Evolutionary conservation across 1,140 invertebrate species (phyloP), one percentile per base, ranked within the genome.

Genomic region (Helicoverpa zea): DNA sequence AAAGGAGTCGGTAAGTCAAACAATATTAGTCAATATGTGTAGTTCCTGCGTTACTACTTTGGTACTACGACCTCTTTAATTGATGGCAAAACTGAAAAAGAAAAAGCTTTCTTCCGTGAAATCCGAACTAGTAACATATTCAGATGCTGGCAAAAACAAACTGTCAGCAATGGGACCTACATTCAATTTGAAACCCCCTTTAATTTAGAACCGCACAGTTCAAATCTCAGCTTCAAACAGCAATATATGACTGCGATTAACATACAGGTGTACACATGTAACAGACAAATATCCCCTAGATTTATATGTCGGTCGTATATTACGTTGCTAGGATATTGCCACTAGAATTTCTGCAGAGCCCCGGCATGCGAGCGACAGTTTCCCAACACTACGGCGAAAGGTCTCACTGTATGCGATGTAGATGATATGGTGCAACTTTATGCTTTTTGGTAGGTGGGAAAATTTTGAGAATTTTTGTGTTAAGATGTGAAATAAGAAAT

Each of bases 271-370:
- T 35, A 49, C 43, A 68, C 11, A 51, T 13, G 58, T 30, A 30
- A 61, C 16, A 49, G 64, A 51, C 11, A 51, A 49, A 51, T n/a
- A 68, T 18, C 16, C n/a, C 51, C 64, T 49, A 68, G 64, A 68
- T 68, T 68, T 68, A 64, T 68, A 68, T 51, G 64, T 68, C n/a
- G n/a, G n/a, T n/a, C 35, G 35, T 51, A 51, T 68, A 68, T 49
- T 58, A 35, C 54, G 18, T 61, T 14, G 35, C 49, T 66, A 64
- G 75, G 63, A 84, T 82, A 84, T 84, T 83, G 79, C 80, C 70
- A 77, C 82, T 78, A 79, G 81, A 83, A 79, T 72, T 63, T 70
- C 56, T 80, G 43, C 49, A 66, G 79, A 80, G 79, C 64, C 59
- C 13, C 52, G 61, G 78, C 70, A 76, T 79, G 59, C 52, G 64